A percentile compares a stretch with the other conserved stretches of the same genome.
Conservation (phyloP, 2,113 vertebrate species). For the Laticauda laticaudata region DNA sequence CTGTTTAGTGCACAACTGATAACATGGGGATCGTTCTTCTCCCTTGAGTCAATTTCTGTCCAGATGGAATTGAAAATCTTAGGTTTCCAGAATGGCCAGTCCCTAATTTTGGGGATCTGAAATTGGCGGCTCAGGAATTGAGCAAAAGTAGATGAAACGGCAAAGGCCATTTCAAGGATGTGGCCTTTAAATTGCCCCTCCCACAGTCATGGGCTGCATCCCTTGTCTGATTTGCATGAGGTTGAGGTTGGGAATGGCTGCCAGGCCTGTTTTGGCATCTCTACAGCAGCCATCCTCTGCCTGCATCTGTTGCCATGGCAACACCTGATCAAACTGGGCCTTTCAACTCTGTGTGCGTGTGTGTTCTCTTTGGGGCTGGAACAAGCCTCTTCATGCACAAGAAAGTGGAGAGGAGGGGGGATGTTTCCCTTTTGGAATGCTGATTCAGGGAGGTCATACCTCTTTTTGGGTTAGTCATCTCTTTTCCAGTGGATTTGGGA, state of each 20-base stretch:
- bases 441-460: neutral
- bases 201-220: neutral
- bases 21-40: neutral
- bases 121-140: neutral
- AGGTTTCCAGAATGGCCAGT: neutral
- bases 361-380: neutral
- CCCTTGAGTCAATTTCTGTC: neutral
- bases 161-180: neutral
- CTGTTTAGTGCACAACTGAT: neutral
- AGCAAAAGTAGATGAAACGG: neutral
- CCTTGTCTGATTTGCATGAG: neutral
- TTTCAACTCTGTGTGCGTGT: neutral
- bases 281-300: neutral
- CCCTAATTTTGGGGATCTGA: neutral
- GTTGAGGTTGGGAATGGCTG: neutral
- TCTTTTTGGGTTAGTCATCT: neutral
- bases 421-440: neutral
- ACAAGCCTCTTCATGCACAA: neutral
- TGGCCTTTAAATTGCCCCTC: neutral
- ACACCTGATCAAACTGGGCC: neutral
- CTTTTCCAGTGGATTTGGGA: neutral
- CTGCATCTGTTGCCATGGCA: neutral
- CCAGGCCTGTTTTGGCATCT: neutral
- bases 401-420: neutral
- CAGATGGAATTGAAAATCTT: neutral